Percentiles rank a stretch among this genome's conserved stretches.
phyloP scores from a whole-genome alignment of 1,140 invertebrate genomes.

The Meteorus sp. region DNA sequence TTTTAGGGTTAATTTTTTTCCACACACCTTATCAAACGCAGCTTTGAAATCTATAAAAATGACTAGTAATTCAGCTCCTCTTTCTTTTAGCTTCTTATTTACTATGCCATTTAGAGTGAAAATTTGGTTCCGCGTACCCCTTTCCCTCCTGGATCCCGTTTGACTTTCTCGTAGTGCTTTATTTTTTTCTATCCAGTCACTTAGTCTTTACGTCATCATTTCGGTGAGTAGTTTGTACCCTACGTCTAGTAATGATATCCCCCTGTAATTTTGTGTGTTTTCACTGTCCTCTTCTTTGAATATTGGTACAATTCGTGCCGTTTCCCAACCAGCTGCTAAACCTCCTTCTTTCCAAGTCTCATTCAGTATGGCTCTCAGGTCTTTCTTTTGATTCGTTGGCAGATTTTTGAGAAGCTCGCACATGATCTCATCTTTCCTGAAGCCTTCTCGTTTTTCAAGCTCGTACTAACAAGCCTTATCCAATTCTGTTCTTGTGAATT shows the following conservation, averaged over 20 bases:
- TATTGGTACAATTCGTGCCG: constrained; percentile 1
- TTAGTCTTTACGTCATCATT: too few species aligned
- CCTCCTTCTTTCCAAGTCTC: background rate
- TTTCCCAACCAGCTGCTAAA: background rate
- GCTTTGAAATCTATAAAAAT: too few species aligned
- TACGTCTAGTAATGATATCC: background rate
- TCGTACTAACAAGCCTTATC: background rate
- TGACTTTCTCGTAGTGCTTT: too few species aligned
- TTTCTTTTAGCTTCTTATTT: too few species aligned
- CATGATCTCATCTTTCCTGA: background rate
- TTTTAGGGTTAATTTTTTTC: too few species aligned
- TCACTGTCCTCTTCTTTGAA: background rate
- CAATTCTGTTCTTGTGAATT: background rate
- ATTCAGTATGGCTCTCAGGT: background rate
- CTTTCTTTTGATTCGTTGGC: background rate
- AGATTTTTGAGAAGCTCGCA: background rate
- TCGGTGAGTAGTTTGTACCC: too few species aligned
- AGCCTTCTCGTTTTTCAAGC: background rate
- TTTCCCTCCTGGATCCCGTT: too few species aligned
- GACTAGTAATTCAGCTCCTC: too few species aligned
- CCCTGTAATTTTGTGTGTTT: background rate
- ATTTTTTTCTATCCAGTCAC: too few species aligned
- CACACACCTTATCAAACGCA: too few species aligned
- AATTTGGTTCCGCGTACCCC: too few species aligned
- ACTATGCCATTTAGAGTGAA: too few species aligned